Percentiles rank a stretch among this genome's conserved stretches.
Conservation (phyloP, 2,888 invertebrate genomes). For the Platycheirus rosarum region DNA sequence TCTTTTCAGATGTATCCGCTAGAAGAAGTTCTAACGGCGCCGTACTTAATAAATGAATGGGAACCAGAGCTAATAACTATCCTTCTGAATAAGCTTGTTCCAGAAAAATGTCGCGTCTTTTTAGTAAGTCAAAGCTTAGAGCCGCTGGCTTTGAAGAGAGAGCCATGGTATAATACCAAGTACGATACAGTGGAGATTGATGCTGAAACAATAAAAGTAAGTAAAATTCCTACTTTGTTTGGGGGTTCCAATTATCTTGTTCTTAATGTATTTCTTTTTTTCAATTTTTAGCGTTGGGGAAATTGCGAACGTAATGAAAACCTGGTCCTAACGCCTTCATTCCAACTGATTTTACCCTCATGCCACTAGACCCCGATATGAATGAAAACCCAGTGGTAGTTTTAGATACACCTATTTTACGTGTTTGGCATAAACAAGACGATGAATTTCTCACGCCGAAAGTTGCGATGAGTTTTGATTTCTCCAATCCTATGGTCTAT, state of each 20-base stretch:
- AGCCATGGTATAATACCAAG: slow-evolving; percentile 96
- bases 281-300: slow-evolving; percentile 84
- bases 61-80: slow-evolving; percentile 91
- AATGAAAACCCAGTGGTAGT: slow-evolving; percentile 88
- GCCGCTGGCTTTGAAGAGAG: slow-evolving; percentile 86
- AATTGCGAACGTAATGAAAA: slow-evolving; percentile 86
- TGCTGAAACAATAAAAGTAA: slow-evolving; percentile 85
- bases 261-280: background rate
- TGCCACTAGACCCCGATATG: slow-evolving; percentile 85
- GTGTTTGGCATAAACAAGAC: slow-evolving; percentile 98
- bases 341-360: slow-evolving; percentile 90
- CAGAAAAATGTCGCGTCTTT: slow-evolving; percentile 90
- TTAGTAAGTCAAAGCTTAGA: slow-evolving; percentile 91
- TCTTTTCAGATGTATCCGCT: slow-evolving; percentile 86
- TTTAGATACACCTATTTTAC: slow-evolving; percentile 90
- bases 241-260: no score
- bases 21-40: slow-evolving; percentile 91
- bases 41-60: slow-evolving; percentile 92
- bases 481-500: slow-evolving; percentile 91
- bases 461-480: slow-evolving; percentile 88
- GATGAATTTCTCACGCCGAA: slow-evolving; percentile 95
- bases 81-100: slow-evolving; percentile 88
- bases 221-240: no score
- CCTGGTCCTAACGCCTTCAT: slow-evolving; percentile 94
- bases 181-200: slow-evolving; percentile 89